Percentiles rank a stretch among this genome's conserved stretches.
Evolutionary conservation across 2,113 vertebrate species (phyloP).

Genomic region (Nycticryphes semicollaris): DNA sequence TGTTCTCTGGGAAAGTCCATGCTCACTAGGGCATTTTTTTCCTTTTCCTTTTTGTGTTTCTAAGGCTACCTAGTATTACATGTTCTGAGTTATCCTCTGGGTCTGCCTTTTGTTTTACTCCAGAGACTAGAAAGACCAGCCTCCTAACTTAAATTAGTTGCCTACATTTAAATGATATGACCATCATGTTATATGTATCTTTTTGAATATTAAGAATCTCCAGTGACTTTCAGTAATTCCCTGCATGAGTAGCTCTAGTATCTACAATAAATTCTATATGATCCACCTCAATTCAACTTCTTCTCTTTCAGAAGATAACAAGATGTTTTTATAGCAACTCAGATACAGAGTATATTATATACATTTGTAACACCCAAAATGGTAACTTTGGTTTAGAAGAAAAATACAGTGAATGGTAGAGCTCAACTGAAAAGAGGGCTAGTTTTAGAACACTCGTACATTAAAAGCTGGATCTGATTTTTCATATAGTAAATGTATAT

Average conservation of each 20-base stretch:
- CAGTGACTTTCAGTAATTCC: background rate
- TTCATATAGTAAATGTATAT: background rate
- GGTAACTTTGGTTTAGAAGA: background rate
- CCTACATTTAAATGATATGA: background rate
- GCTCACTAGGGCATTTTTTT: background rate
- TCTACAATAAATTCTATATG: background rate
- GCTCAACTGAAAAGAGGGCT: background rate
- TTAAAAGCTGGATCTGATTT: background rate
- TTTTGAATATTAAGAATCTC: background rate
- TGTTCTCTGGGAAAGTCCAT: background rate
- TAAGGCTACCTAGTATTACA: background rate
- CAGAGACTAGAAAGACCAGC: background rate
- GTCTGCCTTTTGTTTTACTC: background rate
- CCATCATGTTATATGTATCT: fast-evolving
- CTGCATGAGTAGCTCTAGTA: background rate
- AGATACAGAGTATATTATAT: background rate
- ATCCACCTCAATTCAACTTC: background rate
- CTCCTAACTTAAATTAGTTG: background rate
- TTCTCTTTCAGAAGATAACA: background rate
- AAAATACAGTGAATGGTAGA: background rate
- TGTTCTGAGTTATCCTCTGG: background rate
- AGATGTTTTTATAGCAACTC: background rate
- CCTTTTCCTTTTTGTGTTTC: background rate
- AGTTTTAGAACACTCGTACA: background rate
- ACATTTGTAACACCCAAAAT: background rate